Base-by-base conservation (phyloP, 1,140 invertebrate species). In the Trialeurodes vaporariorum region DNA sequence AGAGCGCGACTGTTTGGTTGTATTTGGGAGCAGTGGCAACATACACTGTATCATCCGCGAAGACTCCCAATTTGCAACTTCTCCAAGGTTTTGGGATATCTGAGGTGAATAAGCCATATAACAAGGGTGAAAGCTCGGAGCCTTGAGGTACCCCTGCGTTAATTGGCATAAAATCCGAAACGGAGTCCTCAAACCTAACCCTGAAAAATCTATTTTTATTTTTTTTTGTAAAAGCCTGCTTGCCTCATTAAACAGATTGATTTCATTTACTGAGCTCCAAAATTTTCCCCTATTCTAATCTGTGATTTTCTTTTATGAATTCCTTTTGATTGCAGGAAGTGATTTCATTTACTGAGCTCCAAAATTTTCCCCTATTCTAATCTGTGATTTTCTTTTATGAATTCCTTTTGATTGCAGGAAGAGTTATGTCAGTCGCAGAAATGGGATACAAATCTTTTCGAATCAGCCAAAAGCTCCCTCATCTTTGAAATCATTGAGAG, bases 401-500 rank as follows among this genome's bases (percentile, higher is more conserved):
- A n/a, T 58, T 49, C 17, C 34, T 49, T 49, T 9, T 49, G 5
- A 9, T 49, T 49, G 17, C 34, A 49, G 34, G 34, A 49, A 49
- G 34, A 49, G 17, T 49, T 49, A 17, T 49, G 34, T 49, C 34
- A 49, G 34, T 49, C 34, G 5, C 34, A 49, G 34, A 5, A 49
- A 49, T 91, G 92, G 83, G 87, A 91, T 61, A 79, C 82, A 25
- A 83, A 87, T 61, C 77, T 94, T 49, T 85, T 94, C 67, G 89
- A 90, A 72, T 89, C 91, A 0, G 92, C 91, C 0, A 90, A 87
- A 74, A 91, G 90, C 73, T 93, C 91, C 13, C 77, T 93, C 1
- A 85, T 94, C 60, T 95, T 89, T 78, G 87, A 94, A 75, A 84
- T 93, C 11, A 90, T 95, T 67, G 85, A 89, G 69, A 79, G 84